Evolutionary conservation across 2,888 invertebrate species (phyloP), one percentile per base, ranked within the genome.

Genomic region (Tineola bisselliella): DNA sequence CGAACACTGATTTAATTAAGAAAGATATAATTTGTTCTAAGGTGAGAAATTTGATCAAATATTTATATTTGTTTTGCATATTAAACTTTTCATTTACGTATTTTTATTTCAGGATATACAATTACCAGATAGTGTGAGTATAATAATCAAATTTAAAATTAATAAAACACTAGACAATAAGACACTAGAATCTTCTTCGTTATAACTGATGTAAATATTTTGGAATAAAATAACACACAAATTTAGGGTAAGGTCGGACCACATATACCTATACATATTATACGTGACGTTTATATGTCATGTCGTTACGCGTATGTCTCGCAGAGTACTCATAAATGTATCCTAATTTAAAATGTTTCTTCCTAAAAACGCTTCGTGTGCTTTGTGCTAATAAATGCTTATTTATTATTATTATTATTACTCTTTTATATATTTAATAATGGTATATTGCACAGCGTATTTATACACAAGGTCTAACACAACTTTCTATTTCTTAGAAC

Each of bases 71-170:
- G 10, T 38, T 12, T 38, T 38, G 10, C 1, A 6, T 38, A 33
- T 30, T 11, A 52, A 18, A 8, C 2, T 12, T 31, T 18, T 38
- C 33, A 58, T 19, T 61, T 30, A 38, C n/a, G 3, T 6, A 38
- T 38, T 61, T 73, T 62, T 71, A 66, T 81, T 82, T 65, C 77
- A 81, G 81, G 74, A 63, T 62, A 65, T 68, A 64, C 61, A 62
- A 66, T 70, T 78, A 59, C 68, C 69, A 44, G 70, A 67, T 62
- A 75, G 73, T 71, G 81, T 82, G 77, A 79, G 80, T 81, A 75
- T 72, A n/a, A n/a, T n/a, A n/a, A n/a, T n/a, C n/a, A n/a, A n/a
- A n/a, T n/a, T n/a, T n/a, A n/a, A n/a, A n/a, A n/a, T n/a, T n/a
- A n/a, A n/a, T n/a, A n/a, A n/a, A n/a, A n/a, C n/a, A n/a, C n/a